Percentiles rank a stretch among this genome's conserved stretches.
These are phyloP conservation scores for Drosophila neocordata DNA, from an alignment of 1,140 invertebrate species.

Conservation along the genomic window DNA sequence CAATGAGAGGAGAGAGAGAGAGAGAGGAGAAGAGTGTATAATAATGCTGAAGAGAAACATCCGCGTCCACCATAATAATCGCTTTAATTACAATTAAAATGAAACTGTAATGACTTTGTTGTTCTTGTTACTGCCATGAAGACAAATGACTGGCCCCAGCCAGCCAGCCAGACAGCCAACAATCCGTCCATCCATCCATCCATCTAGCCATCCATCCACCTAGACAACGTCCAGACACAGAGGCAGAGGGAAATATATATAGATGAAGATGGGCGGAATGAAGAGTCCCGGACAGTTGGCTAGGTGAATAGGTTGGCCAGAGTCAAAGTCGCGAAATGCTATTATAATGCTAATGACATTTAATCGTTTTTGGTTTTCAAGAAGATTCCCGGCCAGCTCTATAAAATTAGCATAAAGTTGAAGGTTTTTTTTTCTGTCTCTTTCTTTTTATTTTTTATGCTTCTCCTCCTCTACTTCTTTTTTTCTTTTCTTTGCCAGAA, in stretches of 20 bases:
- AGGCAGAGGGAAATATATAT: neutral
- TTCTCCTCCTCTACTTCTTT: too few species aligned
- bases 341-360: constrained; percentile 69
- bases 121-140: constrained; percentile 30
- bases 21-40: too few species aligned
- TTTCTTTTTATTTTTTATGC: neutral
- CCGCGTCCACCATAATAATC: constrained; percentile 48
- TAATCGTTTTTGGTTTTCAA: constrained; percentile 52
- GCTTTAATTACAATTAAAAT: constrained; percentile 68
- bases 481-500: neutral
- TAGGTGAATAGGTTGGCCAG: constrained; percentile 20
- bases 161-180: neutral
- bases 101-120: constrained; percentile 50
- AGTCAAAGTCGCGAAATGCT: constrained; percentile 46
- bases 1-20: too few species aligned
- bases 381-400: constrained; percentile 8
- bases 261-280: neutral
- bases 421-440: constrained; percentile 17
- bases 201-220: neutral
- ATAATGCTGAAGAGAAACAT: neutral
- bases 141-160: constrained; percentile 41
- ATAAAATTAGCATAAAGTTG: constrained; percentile 61
- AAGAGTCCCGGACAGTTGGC: neutral
- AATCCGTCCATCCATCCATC: constrained; percentile 25
- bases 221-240: neutral